These are phyloP conservation scores for Mastomys coucha DNA, from an alignment of 2,113 vertebrate genomes.

Conservation along the genomic window DNA sequence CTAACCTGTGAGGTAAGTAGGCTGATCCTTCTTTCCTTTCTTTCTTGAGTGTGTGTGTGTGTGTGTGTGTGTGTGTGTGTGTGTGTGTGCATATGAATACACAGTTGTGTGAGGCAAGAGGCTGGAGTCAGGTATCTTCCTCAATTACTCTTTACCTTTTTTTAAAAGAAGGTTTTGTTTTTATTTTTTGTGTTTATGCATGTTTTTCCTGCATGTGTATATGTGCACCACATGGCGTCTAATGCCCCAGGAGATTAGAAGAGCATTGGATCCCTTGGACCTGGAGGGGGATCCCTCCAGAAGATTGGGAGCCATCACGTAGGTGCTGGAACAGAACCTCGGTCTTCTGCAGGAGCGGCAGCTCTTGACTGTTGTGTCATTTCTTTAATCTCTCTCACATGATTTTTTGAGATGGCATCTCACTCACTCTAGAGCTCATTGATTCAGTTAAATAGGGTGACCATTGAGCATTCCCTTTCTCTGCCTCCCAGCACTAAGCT, in stretches of 20 bases:
- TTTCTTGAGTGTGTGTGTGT: background rate
- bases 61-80: background rate
- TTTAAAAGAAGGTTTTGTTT: background rate
- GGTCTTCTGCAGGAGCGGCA: background rate
- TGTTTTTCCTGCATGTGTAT: background rate
- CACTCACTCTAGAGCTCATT: background rate
- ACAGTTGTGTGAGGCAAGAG: background rate
- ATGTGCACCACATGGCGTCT: background rate
- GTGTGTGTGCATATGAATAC: background rate
- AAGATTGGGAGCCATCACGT: background rate
- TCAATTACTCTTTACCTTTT: background rate
- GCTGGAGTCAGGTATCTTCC: background rate
- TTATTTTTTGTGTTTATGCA: background rate
- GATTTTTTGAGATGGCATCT: background rate
- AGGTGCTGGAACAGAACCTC: background rate
- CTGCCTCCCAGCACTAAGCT: background rate
- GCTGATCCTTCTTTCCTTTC: background rate
- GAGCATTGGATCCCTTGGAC: background rate
- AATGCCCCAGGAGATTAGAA: background rate
- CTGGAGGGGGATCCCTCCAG: no score
- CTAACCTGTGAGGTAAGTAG: background rate
- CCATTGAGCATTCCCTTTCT: background rate
- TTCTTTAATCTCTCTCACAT: background rate
- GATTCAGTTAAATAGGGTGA: background rate
- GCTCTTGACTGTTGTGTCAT: background rate